A percentile compares a stretch with the other conserved stretches of the same genome.
These are phyloP conservation scores for Thera obeliscata DNA, from an alignment of 2,888 invertebrate genomes.

Conservation along the genomic window DNA sequence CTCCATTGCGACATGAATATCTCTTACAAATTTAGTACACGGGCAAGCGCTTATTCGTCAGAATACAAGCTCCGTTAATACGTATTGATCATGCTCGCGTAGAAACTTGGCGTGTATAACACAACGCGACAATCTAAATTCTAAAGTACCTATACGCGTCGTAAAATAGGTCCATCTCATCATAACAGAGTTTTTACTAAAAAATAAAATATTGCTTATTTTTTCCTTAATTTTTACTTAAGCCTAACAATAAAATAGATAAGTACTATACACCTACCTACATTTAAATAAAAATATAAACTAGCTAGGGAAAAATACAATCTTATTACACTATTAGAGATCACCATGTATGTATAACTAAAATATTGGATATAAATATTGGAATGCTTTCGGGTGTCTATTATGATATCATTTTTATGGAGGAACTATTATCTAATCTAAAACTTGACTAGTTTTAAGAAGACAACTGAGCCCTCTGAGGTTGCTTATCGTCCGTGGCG, in stretches of 20 bases:
- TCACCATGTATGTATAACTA: slow-evolving; percentile 1
- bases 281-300: slow-evolving; percentile 1
- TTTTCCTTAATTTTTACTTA: neutral
- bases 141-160: neutral
- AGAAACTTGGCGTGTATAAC: neutral
- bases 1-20: too few relatives aligned
- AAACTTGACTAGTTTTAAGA: too few relatives aligned
- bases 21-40: too few relatives aligned
- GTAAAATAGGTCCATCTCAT: neutral
- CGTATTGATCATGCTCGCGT: too few relatives aligned
- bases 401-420: too few relatives aligned
- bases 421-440: too few relatives aligned
- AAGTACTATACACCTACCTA: neutral
- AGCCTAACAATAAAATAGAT: neutral
- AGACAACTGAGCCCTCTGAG: too few relatives aligned
- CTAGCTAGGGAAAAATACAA: neutral
- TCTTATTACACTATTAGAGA: neutral
- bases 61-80: too few relatives aligned
- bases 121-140: neutral
- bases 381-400: too few relatives aligned
- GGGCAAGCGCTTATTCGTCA: too few relatives aligned
- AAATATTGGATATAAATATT: neutral
- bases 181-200: neutral
- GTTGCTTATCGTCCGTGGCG: too few relatives aligned
- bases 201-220: neutral